Conservation (phyloP, 2,797 vertebrate genomes). For the Chrysolophus pictus region DNA sequence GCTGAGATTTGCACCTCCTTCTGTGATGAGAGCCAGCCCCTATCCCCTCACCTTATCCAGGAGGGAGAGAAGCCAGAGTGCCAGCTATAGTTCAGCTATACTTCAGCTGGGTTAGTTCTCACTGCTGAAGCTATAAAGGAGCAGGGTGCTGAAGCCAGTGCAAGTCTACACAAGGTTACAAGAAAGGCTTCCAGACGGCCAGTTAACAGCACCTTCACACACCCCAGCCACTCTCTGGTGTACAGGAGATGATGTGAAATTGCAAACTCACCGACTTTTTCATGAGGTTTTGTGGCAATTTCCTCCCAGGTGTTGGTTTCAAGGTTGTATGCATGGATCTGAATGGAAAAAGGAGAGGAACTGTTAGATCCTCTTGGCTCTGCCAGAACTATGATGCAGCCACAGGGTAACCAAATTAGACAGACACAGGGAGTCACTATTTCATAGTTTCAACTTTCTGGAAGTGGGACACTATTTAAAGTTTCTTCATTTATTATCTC, state of each 20-base stretch:
- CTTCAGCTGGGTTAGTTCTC: neutral
- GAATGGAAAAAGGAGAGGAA: neutral
- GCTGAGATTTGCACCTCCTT: neutral
- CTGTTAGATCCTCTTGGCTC: neutral
- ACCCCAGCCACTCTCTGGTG: neutral
- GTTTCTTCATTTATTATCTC: neutral
- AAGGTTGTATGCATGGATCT: slow-evolving; percentile 98
- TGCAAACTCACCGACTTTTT: slow-evolving; percentile 89
- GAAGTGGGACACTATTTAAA: neutral
- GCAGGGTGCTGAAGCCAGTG: neutral
- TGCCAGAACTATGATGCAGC: neutral
- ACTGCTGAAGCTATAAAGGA: neutral
- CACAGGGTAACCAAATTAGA: neutral
- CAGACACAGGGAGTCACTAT: neutral
- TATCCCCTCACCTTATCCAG: neutral
- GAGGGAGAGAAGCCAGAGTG: neutral
- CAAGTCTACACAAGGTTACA: fast-evolving
- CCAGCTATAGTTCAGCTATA: neutral
- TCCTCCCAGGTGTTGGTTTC: slow-evolving; percentile 99
- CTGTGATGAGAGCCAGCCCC: neutral
- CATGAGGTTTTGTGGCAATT: slow-evolving; percentile 94
- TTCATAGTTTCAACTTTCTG: neutral
- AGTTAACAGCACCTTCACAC: fast-evolving
- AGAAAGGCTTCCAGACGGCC: neutral
- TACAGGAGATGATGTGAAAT: neutral